These are phyloP conservation scores for Syngnathoides biaculeatus DNA, from an alignment of 2,113 vertebrate species.

Conservation along the genomic window DNA sequence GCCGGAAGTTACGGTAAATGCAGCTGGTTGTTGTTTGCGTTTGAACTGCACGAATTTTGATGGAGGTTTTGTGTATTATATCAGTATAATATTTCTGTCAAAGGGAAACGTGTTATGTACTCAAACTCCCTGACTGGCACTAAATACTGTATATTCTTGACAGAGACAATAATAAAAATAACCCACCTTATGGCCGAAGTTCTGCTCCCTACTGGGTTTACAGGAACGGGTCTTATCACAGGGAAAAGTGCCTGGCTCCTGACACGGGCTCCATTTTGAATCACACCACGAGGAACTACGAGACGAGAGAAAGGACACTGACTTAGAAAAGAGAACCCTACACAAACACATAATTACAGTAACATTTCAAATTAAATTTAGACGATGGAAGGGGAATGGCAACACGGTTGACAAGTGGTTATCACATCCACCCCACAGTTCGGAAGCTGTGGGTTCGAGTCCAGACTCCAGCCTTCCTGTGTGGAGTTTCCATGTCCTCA, in stretches of 20 bases:
- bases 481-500: too few species aligned
- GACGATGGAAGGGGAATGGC: background rate
- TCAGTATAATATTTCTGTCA: background rate
- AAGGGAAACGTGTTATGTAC: background rate
- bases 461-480: too few species aligned
- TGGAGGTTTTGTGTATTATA: too few species aligned
- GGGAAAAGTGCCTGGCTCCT: constrained; percentile 92
- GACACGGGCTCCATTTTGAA: constrained; percentile 93
- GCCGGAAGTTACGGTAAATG: too few species aligned
- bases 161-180: constrained; percentile 11
- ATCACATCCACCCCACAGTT: too few species aligned
- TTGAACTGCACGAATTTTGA: too few species aligned
- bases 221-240: constrained; percentile 89
- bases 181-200: constrained; percentile 88
- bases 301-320: constrained; percentile 27
- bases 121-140: background rate
- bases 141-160: constrained; percentile 1
- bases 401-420: too few species aligned
- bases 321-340: background rate
- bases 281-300: constrained; percentile 91
- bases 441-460: too few species aligned
- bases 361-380: background rate
- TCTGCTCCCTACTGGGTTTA: constrained; percentile 88
- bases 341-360: constrained; percentile 12
- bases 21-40: too few species aligned